Conservation (phyloP, 2,113 vertebrate species). For the Notothenia rossii region DNA sequence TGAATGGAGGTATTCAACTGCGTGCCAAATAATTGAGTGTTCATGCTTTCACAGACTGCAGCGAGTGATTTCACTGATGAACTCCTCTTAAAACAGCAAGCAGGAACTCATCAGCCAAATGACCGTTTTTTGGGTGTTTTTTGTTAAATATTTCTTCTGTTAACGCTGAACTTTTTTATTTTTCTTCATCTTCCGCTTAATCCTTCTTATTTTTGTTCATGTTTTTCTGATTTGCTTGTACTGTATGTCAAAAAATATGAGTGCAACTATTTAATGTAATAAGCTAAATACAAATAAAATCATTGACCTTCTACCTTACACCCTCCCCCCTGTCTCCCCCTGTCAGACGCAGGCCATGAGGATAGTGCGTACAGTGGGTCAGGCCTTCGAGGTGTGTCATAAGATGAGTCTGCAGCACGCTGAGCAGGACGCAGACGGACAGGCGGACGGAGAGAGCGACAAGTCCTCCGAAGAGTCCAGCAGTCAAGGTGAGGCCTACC, state of each 20-base stretch:
- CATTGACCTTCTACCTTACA: not conserved
- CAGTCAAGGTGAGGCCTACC: slow-evolving; percentile 76
- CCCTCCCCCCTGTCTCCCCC: not conserved
- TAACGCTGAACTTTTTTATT: not conserved
- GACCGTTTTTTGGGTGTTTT: not conserved
- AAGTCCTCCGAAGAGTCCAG: slow-evolving; percentile 82
- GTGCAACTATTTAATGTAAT: no score
- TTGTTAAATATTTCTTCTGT: not conserved
- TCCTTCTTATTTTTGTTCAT: no score
- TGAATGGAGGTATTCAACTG: not conserved
- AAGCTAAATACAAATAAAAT: not conserved
- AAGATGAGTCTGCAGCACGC: slow-evolving; percentile 89
- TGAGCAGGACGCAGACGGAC: slow-evolving; percentile 84
- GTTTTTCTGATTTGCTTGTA: no score
- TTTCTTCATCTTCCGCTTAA: no score
- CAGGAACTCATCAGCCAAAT: not conserved
- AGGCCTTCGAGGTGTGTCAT: slow-evolving; percentile 91
- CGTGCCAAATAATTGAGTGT: not conserved
- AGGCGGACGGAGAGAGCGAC: slow-evolving; percentile 84
- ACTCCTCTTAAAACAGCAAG: not conserved
- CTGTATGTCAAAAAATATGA: no score
- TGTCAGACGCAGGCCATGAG: slow-evolving; percentile 88
- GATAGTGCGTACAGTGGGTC: slow-evolving; percentile 88
- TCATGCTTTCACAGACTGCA: not conserved
- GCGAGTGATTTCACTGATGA: not conserved